phyloP scores from a whole-genome alignment of 2,113 vertebrate species.

The Pangasianodon hypophthalmus region DNA sequence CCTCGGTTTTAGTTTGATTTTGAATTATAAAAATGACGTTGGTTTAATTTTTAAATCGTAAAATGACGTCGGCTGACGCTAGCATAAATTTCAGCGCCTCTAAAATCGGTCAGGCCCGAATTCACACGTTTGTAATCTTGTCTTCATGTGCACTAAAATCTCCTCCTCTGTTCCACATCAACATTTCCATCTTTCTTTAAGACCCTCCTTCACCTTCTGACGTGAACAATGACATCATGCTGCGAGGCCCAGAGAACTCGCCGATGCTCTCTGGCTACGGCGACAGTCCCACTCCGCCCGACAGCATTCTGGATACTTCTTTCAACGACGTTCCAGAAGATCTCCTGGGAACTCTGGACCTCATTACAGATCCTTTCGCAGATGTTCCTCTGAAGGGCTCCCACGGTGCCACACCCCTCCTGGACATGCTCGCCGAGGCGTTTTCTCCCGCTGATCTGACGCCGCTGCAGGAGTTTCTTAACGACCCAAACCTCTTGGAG shows the following conservation, averaged over 20 bases:
- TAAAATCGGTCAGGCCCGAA: background rate
- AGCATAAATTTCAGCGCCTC: background rate
- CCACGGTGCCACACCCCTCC: background rate
- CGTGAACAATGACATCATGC: background rate
- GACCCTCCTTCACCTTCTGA: conserved; percentile 18
- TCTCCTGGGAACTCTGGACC: background rate
- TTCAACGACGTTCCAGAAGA: no score
- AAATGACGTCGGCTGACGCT: background rate
- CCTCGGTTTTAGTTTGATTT: no score
- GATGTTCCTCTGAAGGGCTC: conserved; percentile 4
- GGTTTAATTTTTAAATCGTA: no score
- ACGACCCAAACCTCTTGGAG: conserved; percentile 21
- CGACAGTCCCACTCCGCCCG: background rate
- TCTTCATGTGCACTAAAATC: background rate
- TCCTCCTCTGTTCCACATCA: background rate
- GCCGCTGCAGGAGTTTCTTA: conserved; percentile 24
- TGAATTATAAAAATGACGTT: no score
- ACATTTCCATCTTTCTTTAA: conserved; percentile 20
- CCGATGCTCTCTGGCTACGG: conserved; percentile 40
- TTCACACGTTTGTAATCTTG: background rate
- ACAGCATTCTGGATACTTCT: background rate
- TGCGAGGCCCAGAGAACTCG: background rate
- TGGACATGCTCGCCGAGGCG: background rate
- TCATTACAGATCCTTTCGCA: conserved; percentile 17
- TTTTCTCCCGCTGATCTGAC: conserved; percentile 21